These are phyloP conservation scores for Apomyelois bistriatella DNA, from an alignment of 2,888 invertebrate genomes.

Conservation along the genomic window DNA sequence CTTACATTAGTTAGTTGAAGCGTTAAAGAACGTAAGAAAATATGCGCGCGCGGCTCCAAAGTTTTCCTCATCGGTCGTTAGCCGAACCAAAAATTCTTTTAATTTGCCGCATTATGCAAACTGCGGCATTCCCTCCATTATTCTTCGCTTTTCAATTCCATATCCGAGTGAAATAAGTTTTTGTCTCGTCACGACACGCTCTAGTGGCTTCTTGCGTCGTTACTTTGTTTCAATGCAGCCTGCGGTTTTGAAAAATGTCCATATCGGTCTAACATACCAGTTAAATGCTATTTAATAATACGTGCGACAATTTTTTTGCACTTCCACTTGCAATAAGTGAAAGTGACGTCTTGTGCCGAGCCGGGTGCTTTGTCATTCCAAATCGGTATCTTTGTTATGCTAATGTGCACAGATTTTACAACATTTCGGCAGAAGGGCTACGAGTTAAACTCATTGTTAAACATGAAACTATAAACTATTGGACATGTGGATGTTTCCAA, in stretches of 20 bases:
- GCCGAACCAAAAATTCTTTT: constrained; percentile 60
- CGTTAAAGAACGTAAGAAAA: neutral
- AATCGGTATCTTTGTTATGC: constrained; percentile 73
- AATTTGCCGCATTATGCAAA: constrained; percentile 72
- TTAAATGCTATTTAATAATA: constrained; percentile 50
- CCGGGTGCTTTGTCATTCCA: constrained; percentile 56
- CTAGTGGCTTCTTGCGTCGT: constrained; percentile 51
- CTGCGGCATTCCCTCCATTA: constrained; percentile 61
- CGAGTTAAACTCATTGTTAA: constrained; percentile 49
- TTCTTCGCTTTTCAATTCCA: constrained; percentile 64
- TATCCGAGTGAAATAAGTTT: constrained; percentile 69
- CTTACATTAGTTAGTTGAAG: neutral
- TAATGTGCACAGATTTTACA: constrained; percentile 67
- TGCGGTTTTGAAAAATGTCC: constrained; percentile 63
- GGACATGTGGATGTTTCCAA: constrained; percentile 60
- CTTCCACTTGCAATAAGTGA: constrained; percentile 52
- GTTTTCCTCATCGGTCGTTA: constrained; percentile 43
- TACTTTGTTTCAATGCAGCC: constrained; percentile 56
- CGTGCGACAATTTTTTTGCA: constrained; percentile 36
- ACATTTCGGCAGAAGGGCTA: constrained; percentile 63
- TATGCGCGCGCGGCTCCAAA: constrained; percentile 31
- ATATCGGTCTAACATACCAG: constrained; percentile 42
- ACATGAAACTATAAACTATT: constrained; percentile 35
- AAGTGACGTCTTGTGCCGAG: constrained; percentile 60
- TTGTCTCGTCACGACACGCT: constrained; percentile 65